Base-by-base conservation (phyloP, 2,888 invertebrate genomes). In the Cabera pusaria region DNA sequence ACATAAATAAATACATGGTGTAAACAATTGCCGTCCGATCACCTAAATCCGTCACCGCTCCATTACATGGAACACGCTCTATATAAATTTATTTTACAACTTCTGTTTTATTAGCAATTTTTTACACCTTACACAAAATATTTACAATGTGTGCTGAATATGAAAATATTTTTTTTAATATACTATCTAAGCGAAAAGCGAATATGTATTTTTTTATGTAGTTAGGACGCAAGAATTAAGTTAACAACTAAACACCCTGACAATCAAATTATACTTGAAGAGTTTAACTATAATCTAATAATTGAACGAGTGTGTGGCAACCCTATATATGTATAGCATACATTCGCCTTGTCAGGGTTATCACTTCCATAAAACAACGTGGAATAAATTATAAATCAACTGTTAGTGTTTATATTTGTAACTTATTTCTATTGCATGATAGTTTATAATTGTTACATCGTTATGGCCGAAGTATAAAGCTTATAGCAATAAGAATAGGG, bases 61-160 rank as follows among this genome's bases (percentile, higher is more conserved):
- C 82, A 80, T 81, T 67, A 58, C 12, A 81, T 79, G 81, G 76
- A 73, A 32, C 38, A 8, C n/a, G 17, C 11, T 17, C 10, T 24
- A 31, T 31, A 31, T 18, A 31, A 31, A 31, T 7, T 11, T 46
- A 45, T 39, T 45, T 51, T 14, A 36, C 22, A 55, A 55, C 44
- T 45, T 54, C 44, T 44, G 29, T 36, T 56, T 44, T 37, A 39
- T 44, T 44, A 65, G 75, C 80, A 80, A 75, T 72, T 73, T 71
- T 75, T 75, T 75, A 80, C 79, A 80, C 78, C 78, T 68, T 72
- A 78, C 70, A 72, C 51, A 61, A 60, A 57, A 67, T 82, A 81
- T 82, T 70, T 82, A 83, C 82, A 83, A 62, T 58, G 69, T 64
- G 62, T 69, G 69, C 56, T 64, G 63, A 66, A 75, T 77, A 78